These are phyloP conservation scores for Ceratina japonica DNA, from an alignment of 1,140 invertebrate species.

Conservation along the genomic window DNA sequence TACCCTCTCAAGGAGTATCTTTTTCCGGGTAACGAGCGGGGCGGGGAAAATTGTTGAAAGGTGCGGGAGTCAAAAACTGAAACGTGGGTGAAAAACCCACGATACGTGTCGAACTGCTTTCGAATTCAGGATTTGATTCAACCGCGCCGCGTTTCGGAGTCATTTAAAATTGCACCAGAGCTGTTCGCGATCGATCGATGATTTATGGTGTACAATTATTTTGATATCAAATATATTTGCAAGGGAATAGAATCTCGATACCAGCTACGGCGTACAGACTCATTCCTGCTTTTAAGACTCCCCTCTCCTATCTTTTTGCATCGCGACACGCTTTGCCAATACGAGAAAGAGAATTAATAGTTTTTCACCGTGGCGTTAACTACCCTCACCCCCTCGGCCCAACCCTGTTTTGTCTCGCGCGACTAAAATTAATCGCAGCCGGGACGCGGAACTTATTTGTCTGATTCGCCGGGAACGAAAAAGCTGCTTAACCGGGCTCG, in stretches of 20 bases:
- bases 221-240: no score
- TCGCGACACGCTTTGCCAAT: no score
- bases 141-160: no score
- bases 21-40: slow-evolving; percentile 34
- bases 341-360: not conserved
- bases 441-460: slow-evolving; percentile 31
- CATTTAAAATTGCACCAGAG: no score
- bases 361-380: no score
- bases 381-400: not conserved
- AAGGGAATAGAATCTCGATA: no score
- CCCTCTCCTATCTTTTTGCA: not conserved
- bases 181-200: no score
- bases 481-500: slow-evolving; percentile 3
- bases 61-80: slow-evolving; percentile 12
- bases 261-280: no score
- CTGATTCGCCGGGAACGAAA: slow-evolving; percentile 9
- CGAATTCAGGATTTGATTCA: no score
- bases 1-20: slow-evolving; percentile 38
- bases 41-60: not conserved
- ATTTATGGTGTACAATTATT: no score
- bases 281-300: not conserved
- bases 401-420: slow-evolving; percentile 7
- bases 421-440: no score
- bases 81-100: not conserved
- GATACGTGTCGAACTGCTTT: not conserved